phyloP scores from a whole-genome alignment of 1,140 invertebrate species.

The Papilio polyxenes region DNA sequence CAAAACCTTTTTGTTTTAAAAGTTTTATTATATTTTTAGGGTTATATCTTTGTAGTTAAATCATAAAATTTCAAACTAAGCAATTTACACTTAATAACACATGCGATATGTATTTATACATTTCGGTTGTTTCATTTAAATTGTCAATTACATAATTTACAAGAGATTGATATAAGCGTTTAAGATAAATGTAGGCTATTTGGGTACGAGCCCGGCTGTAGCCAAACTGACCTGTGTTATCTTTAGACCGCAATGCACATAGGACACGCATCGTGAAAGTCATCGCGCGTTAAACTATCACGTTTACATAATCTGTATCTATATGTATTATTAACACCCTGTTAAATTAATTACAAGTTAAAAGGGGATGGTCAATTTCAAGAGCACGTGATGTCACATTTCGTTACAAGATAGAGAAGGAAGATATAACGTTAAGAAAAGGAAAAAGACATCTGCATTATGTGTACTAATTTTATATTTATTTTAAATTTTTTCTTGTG shows the following conservation, averaged over 20 bases:
- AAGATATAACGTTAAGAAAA: background rate
- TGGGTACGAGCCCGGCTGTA: constrained; percentile 54
- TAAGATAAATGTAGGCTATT: constrained; percentile 39
- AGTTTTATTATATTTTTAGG: background rate
- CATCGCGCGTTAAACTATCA: constrained; percentile 36
- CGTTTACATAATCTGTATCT: background rate
- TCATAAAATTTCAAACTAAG: background rate
- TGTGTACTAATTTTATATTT: background rate
- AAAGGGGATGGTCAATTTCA: background rate
- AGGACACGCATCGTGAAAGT: constrained; percentile 57
- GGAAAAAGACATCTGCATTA: background rate
- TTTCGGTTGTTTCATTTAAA: background rate
- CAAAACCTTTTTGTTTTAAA: background rate
- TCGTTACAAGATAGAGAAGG: background rate
- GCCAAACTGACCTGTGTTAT: constrained; percentile 54
- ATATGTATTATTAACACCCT: background rate
- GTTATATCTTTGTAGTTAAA: background rate
- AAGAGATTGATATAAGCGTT: background rate
- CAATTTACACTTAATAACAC: background rate
- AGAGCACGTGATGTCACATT: background rate
- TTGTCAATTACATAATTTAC: background rate
- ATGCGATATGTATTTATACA: background rate
- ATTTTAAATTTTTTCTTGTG: too few relatives aligned
- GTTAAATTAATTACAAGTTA: background rate
- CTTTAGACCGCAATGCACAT: constrained; percentile 57